A percentile compares a stretch with the other conserved stretches of the same genome.
Evolutionary conservation across 2,797 vertebrate species (phyloP).

Genomic region (Mergus octosetaceus): DNA sequence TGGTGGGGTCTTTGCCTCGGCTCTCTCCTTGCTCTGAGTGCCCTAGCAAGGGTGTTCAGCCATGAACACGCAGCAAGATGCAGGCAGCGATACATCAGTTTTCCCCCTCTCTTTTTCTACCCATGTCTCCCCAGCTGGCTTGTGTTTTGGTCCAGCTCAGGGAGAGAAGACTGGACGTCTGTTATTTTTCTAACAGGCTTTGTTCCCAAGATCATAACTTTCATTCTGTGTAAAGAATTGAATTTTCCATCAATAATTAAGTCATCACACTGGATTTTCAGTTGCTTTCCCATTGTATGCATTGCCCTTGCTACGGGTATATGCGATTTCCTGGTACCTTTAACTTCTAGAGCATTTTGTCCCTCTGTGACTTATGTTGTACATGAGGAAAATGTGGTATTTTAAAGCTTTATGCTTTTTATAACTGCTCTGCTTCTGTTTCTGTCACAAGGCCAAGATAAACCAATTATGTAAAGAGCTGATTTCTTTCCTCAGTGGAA

Average conservation of each 20-base stretch:
- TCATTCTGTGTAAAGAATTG: conserved; percentile 26
- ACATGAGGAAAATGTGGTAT: neutral
- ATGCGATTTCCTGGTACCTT: neutral
- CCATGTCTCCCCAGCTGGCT: neutral
- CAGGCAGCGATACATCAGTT: neutral
- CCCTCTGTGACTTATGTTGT: neutral
- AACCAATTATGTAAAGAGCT: neutral
- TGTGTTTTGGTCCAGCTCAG: neutral
- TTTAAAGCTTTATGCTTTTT: neutral
- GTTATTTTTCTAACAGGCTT: conserved; percentile 17
- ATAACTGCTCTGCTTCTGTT: neutral
- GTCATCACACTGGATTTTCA: neutral
- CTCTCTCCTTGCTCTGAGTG: neutral
- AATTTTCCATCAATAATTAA: conserved; percentile 27
- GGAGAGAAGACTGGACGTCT: neutral
- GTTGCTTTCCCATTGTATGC: neutral
- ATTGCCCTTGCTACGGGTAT: neutral
- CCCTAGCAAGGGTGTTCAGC: neutral
- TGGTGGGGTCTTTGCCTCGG: neutral
- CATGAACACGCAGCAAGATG: neutral
- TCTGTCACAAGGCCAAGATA: conserved; percentile 18
- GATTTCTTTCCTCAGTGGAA: neutral
- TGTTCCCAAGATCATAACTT: neutral
- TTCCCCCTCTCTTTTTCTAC: neutral
- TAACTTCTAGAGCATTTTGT: neutral